Evolutionary conservation across 1,140 invertebrate genomes (phyloP), one percentile per base, ranked within the genome.

Genomic region (Leguminivora glycinivorella): DNA sequence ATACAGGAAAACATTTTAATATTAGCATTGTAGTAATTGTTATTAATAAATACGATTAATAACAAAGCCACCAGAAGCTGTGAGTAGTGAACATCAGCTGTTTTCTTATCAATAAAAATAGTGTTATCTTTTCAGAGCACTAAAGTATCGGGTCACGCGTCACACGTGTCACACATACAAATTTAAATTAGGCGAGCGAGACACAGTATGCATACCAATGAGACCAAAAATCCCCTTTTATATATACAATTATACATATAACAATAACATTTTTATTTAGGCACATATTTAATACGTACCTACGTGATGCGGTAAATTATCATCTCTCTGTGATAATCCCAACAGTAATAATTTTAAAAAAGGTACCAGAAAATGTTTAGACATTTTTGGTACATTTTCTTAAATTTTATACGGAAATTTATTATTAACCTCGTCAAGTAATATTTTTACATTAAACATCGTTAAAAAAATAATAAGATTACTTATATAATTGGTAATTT

Each of bases 71-170:
- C 34, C n/a, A 43, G 40, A 43, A 43, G 40, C 17, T 5, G n/a
- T 43, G 40, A 43, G n/a, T n/a, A 43, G 40, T 9, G 47, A 9
- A 22, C n/a, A 52, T 1, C 47, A 52, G 47, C 47, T 52, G 47
- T 52, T 52, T 52, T 52, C 3, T 52, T 52, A 52, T 52, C 47
- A 52, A 52, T 52, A 52, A 52, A 52, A 52, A 52, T 9, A 52
- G 47, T 52, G 19, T 52, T 52, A 52, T 52, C 47, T 52, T 52
- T 22, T 22, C 47, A 52, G 19, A 19, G 19, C 47, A 22, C 47
- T 22, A 22, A 6, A 52, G 47, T 19, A 22, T 22, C n/a, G 4
- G 6, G 19, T 52, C 14, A 22, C 47, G 47, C 22, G 47, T 10
- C 40, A 43, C 2, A n/a, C 40, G 40, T 43, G 40, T 52, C 47